Evolutionary conservation across 2,888 invertebrate species (phyloP), one percentile per base, ranked within the genome.

Genomic region (Noctua janthe): DNA sequence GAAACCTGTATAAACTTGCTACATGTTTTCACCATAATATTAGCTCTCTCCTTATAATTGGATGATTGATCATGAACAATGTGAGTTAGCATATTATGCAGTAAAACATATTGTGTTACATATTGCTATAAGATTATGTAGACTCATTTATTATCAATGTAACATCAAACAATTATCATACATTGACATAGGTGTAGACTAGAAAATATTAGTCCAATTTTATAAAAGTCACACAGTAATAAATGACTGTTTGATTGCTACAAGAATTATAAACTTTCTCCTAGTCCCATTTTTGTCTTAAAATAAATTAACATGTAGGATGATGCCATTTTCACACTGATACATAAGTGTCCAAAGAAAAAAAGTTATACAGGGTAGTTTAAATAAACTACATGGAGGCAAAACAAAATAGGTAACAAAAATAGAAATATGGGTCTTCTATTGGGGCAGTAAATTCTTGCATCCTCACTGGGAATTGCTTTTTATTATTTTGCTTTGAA

Each of bases 1-100:
- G 7, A n/a, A 39, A n/a, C 10, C n/a, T 74, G 39, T 78, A 4
- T 66, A 76, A n/a, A 71, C 20, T 59, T 73, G 54, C 70, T 67
- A 76, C 62, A 72, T 17, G 54, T 75, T 76, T 87, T 81, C 69
- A 85, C 74, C 76, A 80, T 83, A 64, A 35, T 35, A 35, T 17
- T 64, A 86, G 76, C 88, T 91, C 90, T 91, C 90, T 88, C 86
- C 81, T 73, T 78, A 78, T 83, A 79, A 84, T 83, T 85, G 82
- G 67, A 69, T 56, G 67, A 85, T 87, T 85, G 82, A 86, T 83
- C 54, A 56, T 81, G 71, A 70, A 74, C 47, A 79, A 78, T 80
- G 75, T 80, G 67, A 74, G 74, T 71, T 69, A 47, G 71, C 79
- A 81, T 78, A 77, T 78, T 74, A 82, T 72, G 59, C 59, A 86